Evolutionary conservation across 2,113 vertebrate species (phyloP).

Genomic region (Heliornis fulica): DNA sequence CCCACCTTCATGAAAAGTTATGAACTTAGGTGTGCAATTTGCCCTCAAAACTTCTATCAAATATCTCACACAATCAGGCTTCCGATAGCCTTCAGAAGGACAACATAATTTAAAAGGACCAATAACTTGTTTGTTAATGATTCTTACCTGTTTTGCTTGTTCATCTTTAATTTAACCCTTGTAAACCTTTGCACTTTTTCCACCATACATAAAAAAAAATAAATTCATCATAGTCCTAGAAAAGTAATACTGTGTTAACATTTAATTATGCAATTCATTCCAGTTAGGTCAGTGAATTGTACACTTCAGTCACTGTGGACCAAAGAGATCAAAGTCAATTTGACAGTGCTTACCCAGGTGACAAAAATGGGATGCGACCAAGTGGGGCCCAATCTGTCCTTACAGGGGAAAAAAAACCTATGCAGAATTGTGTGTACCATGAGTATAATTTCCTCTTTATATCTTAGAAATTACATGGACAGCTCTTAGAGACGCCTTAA

Average conservation of each 20-base stretch:
- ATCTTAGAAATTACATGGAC: neutral
- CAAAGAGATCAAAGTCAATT: neutral
- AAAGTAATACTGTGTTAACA: neutral
- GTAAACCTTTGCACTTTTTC: neutral
- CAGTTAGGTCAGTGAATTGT: neutral
- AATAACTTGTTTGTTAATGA: neutral
- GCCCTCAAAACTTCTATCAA: neutral
- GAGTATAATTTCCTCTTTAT: neutral
- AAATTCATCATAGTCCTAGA: neutral
- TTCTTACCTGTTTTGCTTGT: neutral
- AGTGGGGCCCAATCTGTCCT: no score
- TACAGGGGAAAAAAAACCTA: rapidly evolving
- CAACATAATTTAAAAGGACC: neutral
- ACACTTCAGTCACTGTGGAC: neutral
- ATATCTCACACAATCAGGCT: neutral
- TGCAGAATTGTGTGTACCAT: neutral
- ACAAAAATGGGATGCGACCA: neutral
- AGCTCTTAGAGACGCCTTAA: neutral
- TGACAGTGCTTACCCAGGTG: neutral
- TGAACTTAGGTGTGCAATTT: neutral
- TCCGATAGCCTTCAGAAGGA: neutral
- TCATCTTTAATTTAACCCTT: neutral
- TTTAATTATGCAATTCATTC: neutral
- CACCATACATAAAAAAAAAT: neutral
- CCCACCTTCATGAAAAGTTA: neutral